Conservation (phyloP, 2,113 vertebrate species). For the Channa maculata region DNA sequence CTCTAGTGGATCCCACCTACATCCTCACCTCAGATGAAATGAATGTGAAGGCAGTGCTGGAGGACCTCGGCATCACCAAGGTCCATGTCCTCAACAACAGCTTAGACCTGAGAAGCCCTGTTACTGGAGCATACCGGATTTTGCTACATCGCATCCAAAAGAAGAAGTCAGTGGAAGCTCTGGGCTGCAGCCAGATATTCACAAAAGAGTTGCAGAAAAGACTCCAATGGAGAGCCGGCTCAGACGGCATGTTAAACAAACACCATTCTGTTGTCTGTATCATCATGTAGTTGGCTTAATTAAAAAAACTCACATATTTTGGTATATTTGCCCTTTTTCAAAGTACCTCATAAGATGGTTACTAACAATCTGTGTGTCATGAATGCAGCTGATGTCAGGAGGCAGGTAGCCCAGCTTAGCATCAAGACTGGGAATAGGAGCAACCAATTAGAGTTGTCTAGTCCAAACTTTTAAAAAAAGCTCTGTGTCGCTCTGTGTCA, state of each 20-base stretch:
- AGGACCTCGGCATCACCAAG: conserved; percentile 75
- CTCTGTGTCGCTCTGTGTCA: too few relatives aligned
- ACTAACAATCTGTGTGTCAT: neutral
- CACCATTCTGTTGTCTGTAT: conserved; percentile 69
- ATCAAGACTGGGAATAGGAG: neutral
- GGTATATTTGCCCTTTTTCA: neutral
- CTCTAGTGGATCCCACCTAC: conserved; percentile 59
- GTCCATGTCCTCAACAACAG: conserved; percentile 71
- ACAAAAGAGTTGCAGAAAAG: conserved; percentile 34
- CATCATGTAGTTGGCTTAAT: conserved; percentile 63
- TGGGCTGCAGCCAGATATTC: conserved; percentile 40
- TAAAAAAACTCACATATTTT: neutral
- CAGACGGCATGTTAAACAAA: conserved; percentile 35
- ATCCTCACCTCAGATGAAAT: conserved; percentile 68
- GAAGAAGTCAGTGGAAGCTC: conserved; percentile 59
- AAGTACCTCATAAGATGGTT: neutral
- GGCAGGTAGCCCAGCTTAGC: neutral
- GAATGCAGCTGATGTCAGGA: neutral
- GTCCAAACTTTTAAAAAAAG: neutral
- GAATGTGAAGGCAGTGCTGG: conserved; percentile 68
- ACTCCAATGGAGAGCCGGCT: conserved; percentile 44
- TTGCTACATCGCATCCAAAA: conserved; percentile 78
- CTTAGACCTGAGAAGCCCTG: conserved; percentile 65
- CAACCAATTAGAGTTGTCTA: neutral
- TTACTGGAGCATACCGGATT: conserved; percentile 80